A percentile compares a stretch with the other conserved stretches of the same genome.
phyloP scores from a whole-genome alignment of 2,797 vertebrate species.

The Acipenser ruthenus region DNA sequence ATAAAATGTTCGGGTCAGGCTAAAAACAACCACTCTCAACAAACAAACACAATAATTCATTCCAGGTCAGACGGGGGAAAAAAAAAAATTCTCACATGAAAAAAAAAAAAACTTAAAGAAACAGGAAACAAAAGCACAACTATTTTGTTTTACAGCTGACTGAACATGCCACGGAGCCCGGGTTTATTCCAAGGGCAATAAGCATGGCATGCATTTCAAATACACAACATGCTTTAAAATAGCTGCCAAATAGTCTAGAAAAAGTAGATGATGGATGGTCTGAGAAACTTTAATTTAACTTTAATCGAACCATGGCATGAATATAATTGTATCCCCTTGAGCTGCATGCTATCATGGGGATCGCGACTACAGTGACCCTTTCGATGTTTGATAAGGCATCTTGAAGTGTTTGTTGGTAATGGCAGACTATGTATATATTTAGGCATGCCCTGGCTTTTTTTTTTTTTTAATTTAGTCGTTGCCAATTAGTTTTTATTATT shows the following conservation, averaged over 20 bases:
- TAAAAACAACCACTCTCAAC: no score
- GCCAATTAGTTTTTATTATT: no score
- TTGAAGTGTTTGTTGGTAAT: constrained; percentile 9
- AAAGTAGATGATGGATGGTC: constrained; percentile 42
- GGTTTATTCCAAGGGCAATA: constrained; percentile 29
- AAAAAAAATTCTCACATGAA: constrained; percentile 8
- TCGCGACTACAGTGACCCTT: constrained; percentile 27
- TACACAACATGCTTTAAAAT: constrained; percentile 29
- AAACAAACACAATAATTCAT: constrained; percentile 8
- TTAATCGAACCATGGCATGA: constrained; percentile 32
- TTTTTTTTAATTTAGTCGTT: no score
- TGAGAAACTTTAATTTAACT: constrained; percentile 48
- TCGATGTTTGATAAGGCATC: constrained; percentile 7
- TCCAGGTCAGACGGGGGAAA: neutral
- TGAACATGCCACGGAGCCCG: constrained; percentile 5
- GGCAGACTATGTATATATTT: constrained; percentile 4
- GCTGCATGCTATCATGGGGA: constrained; percentile 29
- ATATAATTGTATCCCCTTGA: constrained; percentile 36
- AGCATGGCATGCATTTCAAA: constrained; percentile 10
- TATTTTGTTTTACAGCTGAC: neutral
- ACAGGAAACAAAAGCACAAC: no score
- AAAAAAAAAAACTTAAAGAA: neutral
- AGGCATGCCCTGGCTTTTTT: no score
- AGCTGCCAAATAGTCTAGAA: constrained; percentile 37
- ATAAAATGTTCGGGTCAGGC: no score